Conservation (phyloP, 1,140 invertebrate genomes). For the Antheraea mylitta region DNA sequence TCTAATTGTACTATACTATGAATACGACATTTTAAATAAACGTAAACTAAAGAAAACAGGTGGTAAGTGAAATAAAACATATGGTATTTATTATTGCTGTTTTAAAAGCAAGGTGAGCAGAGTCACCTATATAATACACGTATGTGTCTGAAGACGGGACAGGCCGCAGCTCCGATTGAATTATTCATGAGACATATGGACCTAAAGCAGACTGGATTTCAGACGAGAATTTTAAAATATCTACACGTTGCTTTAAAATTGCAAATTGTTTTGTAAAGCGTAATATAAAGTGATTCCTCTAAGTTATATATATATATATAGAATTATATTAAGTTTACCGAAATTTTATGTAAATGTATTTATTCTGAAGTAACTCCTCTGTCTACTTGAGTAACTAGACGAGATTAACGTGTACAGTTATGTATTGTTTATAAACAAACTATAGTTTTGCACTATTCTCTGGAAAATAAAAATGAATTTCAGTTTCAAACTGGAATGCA, state of each 20-base stretch:
- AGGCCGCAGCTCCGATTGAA: slow-evolving; percentile 56
- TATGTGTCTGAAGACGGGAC: slow-evolving; percentile 57
- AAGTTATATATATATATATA: too few relatives aligned
- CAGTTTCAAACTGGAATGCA: not conserved
- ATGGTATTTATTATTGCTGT: slow-evolving; percentile 32
- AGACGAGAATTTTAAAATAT: slow-evolving; percentile 74
- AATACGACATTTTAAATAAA: too few relatives aligned
- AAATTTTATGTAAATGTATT: too few relatives aligned
- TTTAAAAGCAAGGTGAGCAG: slow-evolving; percentile 14
- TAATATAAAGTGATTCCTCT: slow-evolving; percentile 21
- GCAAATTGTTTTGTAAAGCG: slow-evolving; percentile 57
- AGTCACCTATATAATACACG: slow-evolving; percentile 39
- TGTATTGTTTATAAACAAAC: slow-evolving; percentile 10
- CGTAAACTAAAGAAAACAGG: not conserved
- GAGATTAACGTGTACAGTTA: not conserved
- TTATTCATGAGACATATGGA: slow-evolving; percentile 76
- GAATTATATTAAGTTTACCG: too few relatives aligned
- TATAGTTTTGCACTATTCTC: slow-evolving; percentile 1
- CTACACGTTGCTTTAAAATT: slow-evolving; percentile 65
- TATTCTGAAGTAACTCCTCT: not conserved
- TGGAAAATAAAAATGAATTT: not conserved
- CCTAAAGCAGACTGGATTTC: slow-evolving; percentile 74
- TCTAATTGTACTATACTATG: too few relatives aligned
- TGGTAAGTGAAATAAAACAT: slow-evolving; percentile 15
- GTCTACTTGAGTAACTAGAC: not conserved